These are phyloP conservation scores for Actenoides hombroni DNA, from an alignment of 2,113 vertebrate genomes.

Conservation along the genomic window DNA sequence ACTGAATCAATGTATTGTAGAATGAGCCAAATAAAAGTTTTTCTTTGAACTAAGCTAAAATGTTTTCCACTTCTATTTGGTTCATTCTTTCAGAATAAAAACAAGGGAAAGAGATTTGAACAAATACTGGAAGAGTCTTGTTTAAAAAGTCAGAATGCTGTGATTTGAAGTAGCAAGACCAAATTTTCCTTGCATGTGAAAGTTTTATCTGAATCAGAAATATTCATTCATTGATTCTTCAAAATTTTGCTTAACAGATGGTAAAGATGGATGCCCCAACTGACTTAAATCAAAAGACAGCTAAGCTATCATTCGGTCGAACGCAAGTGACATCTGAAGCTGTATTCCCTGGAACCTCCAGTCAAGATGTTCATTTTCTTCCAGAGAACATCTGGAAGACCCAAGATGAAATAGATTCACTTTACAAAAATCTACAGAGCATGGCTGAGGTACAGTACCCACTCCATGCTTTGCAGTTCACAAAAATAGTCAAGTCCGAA, in stretches of 20 bases:
- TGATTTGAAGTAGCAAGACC: background rate
- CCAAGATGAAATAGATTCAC: slow-evolving; percentile 75
- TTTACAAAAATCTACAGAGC: slow-evolving; percentile 72
- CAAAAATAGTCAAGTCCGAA: background rate
- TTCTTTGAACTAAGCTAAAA: background rate
- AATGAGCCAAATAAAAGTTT: background rate
- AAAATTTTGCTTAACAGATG: slow-evolving; percentile 39
- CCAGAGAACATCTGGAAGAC: slow-evolving; percentile 77
- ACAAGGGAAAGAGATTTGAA: background rate
- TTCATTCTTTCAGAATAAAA: background rate
- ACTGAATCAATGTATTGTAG: background rate
- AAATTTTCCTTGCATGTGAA: background rate
- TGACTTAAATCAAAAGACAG: slow-evolving; percentile 46
- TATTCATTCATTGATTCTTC: background rate
- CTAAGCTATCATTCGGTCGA: slow-evolving; percentile 55
- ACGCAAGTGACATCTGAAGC: slow-evolving; percentile 69
- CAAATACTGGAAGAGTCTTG: background rate
- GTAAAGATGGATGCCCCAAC: background rate
- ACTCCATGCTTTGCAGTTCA: background rate
- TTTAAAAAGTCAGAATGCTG: background rate
- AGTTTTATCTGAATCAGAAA: background rate
- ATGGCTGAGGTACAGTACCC: slow-evolving; percentile 77
- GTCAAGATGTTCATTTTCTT: slow-evolving; percentile 78
- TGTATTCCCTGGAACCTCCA: background rate
- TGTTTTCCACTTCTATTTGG: fast-evolving